Evolutionary conservation across 2,113 vertebrate genomes (phyloP).

Genomic region (Sapayoa aenigma): DNA sequence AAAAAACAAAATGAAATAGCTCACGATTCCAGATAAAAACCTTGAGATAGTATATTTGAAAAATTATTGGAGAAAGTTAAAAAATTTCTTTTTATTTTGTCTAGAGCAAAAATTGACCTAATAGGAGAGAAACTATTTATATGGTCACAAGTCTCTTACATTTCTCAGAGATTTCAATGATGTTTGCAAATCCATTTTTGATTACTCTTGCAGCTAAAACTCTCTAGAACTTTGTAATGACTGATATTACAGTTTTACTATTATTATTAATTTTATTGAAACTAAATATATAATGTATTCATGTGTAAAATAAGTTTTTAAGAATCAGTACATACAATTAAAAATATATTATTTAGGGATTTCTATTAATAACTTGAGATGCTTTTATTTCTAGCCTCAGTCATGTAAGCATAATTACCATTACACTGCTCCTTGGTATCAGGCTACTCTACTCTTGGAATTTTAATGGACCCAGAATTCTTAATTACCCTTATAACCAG

Average conservation of each 20-base stretch:
- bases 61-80: not conserved
- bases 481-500: not conserved
- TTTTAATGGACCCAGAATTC: not conserved
- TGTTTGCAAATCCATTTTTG: not conserved
- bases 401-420: not conserved
- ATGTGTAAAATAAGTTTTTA: not conserved
- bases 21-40: not conserved
- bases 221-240: not conserved
- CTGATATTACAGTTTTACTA: not conserved
- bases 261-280: not conserved
- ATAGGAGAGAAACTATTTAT: not conserved
- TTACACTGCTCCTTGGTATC: not conserved
- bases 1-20: not conserved
- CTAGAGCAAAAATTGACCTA: not conserved
- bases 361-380: not conserved
- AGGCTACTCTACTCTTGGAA: not conserved
- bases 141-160: not conserved
- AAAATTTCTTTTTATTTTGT: not conserved
- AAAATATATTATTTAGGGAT: not conserved
- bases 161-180: not conserved
- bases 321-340: not conserved
- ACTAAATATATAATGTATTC: not conserved
- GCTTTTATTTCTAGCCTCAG: not conserved
- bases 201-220: not conserved
- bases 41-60: not conserved